Percentiles rank a stretch among this genome's conserved stretches.
Conservation (phyloP, 1,140 invertebrate species). For the Lasaia peninsularis region DNA sequence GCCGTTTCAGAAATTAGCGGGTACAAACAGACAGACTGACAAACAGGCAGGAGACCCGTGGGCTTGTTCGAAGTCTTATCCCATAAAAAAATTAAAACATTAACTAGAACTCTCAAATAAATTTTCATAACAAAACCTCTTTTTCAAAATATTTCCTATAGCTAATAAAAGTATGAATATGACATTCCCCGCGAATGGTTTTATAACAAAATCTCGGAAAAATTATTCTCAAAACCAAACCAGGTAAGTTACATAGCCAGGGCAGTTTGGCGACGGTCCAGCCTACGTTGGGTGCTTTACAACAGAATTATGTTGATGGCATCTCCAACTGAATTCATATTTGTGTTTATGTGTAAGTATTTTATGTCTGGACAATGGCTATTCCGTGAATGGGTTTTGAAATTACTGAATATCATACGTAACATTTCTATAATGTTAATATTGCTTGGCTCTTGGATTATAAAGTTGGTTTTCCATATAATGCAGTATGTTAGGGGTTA, state of each 20-base stretch:
- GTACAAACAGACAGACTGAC: too few species aligned
- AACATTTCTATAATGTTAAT: neutral
- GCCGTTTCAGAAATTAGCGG: too few species aligned
- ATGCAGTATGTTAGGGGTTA: neutral
- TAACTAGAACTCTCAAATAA: too few species aligned
- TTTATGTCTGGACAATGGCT: constrained; percentile 7
- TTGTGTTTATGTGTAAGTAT: constrained; percentile 15
- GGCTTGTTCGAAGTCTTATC: too few species aligned
- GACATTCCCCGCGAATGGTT: too few species aligned
- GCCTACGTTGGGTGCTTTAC: constrained; percentile 22
- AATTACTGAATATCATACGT: neutral
- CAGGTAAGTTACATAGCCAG: constrained; percentile 20
- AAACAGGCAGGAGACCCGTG: too few species aligned
- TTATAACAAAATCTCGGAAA: neutral
- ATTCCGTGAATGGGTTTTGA: neutral
- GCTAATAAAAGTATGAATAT: too few species aligned
- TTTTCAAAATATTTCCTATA: too few species aligned
- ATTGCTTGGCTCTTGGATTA: neutral
- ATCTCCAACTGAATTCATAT: constrained; percentile 9
- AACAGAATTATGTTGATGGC: constrained; percentile 25
- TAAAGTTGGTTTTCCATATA: neutral
- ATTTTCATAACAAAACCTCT: too few species aligned
- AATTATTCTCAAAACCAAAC: neutral
- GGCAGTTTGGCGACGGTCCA: constrained; percentile 18
- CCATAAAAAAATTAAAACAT: too few species aligned